Evolutionary conservation across 2,888 invertebrate species (phyloP).

Genomic region (Sabatieria punctata): DNA sequence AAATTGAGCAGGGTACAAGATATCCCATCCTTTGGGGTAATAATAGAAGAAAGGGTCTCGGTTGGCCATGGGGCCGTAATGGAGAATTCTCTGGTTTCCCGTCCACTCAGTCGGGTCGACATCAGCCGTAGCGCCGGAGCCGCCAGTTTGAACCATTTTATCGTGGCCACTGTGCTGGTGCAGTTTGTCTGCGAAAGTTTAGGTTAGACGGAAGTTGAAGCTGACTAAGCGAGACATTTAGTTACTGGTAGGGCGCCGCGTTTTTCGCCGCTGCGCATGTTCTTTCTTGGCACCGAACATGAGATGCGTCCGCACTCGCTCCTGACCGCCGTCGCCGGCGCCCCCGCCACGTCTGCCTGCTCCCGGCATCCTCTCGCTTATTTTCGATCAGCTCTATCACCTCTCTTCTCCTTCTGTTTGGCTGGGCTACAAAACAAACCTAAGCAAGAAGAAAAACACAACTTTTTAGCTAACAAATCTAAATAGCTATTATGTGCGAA

Average conservation of each 20-base stretch:
- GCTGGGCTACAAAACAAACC: too few species aligned
- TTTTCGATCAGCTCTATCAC: too few species aligned
- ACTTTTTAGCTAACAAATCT: too few species aligned
- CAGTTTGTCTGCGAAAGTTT: slow-evolving; percentile 27
- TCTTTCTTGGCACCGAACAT: slow-evolving; percentile 2
- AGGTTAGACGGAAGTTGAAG: too few species aligned
- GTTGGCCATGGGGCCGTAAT: slow-evolving; percentile 31
- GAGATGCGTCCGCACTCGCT: slow-evolving; percentile 4
- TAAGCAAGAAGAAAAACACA: too few species aligned
- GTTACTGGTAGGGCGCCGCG: too few species aligned
- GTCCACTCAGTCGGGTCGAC: slow-evolving; percentile 27
- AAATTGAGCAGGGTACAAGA: slow-evolving; percentile 30
- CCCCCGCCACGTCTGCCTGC: too few species aligned
- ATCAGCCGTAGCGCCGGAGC: slow-evolving; percentile 13
- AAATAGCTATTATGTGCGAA: too few species aligned
- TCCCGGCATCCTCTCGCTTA: too few species aligned
- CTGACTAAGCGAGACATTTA: too few species aligned
- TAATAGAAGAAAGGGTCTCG: slow-evolving; percentile 31
- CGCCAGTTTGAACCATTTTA: slow-evolving; percentile 26
- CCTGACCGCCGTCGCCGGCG: not conserved
- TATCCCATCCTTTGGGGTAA: slow-evolving; percentile 32
- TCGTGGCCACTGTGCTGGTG: slow-evolving; percentile 28
- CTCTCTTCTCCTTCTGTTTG: too few species aligned
- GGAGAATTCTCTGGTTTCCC: slow-evolving; percentile 28
- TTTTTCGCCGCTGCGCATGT: too few species aligned